phyloP scores from a whole-genome alignment of 2,888 invertebrate genomes.

The Drosophila longiperda region DNA sequence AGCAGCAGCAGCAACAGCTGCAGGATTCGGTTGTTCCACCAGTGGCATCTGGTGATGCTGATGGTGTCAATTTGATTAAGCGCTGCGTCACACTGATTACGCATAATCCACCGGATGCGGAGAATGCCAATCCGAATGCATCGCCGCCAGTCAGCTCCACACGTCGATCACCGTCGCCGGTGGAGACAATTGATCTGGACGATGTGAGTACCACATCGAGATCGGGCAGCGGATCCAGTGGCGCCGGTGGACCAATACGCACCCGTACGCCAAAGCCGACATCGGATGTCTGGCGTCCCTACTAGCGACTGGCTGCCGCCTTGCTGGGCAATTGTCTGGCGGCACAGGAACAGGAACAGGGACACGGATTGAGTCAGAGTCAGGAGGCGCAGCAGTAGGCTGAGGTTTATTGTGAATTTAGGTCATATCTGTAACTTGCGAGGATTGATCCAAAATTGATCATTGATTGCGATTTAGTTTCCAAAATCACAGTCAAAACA shows the following conservation, averaged over 20 bases:
- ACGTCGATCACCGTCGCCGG: slow-evolving; percentile 87
- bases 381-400: slow-evolving; percentile 7
- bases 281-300: slow-evolving; percentile 92
- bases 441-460: slow-evolving; percentile 27
- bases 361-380: neutral
- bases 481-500: neutral
- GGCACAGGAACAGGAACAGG: slow-evolving; percentile 28
- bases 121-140: slow-evolving; percentile 83
- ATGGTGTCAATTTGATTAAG: slow-evolving; percentile 84
- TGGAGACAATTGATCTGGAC: slow-evolving; percentile 84
- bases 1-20: slow-evolving; percentile 37
- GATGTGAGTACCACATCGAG: slow-evolving; percentile 81
- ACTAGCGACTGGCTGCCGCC: slow-evolving; percentile 86
- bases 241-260: slow-evolving; percentile 78
- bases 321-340: slow-evolving; percentile 73
- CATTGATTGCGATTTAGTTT: neutral
- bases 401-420: slow-evolving; percentile 39
- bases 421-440: slow-evolving; percentile 59
- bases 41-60: slow-evolving; percentile 44
- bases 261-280: slow-evolving; percentile 85
- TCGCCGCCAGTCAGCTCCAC: slow-evolving; percentile 85
- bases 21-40: slow-evolving; percentile 25
- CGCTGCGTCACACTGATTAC: slow-evolving; percentile 83
- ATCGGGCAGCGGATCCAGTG: slow-evolving; percentile 70
- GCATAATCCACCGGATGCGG: slow-evolving; percentile 81